A percentile compares a stretch with the other conserved stretches of the same genome.
phyloP scores from a whole-genome alignment of 2,797 vertebrate genomes.

The Squalus acanthias region DNA sequence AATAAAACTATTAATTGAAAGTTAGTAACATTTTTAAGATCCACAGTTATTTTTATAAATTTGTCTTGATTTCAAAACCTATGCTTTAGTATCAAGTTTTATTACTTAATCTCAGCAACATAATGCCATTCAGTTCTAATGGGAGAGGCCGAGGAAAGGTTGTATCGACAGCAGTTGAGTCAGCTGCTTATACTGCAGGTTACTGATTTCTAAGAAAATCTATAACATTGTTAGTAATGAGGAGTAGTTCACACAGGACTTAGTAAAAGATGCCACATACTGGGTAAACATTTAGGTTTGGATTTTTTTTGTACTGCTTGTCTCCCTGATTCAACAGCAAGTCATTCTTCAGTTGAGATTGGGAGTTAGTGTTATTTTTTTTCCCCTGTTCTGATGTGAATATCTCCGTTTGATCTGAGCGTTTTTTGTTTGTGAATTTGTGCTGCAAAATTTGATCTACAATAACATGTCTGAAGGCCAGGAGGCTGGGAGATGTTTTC shows the following conservation, averaged over 20 bases:
- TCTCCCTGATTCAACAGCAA: background rate
- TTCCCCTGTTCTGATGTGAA: background rate
- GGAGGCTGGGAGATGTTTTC: constrained; percentile 39
- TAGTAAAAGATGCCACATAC: background rate
- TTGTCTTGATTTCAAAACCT: background rate
- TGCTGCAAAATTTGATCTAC: constrained; percentile 47
- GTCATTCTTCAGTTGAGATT: background rate
- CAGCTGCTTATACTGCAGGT: background rate
- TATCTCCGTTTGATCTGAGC: constrained; percentile 44
- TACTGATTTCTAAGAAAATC: background rate
- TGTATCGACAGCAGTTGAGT: background rate
- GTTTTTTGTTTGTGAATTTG: constrained; percentile 45
- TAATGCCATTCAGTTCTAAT: background rate
- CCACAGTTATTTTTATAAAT: background rate
- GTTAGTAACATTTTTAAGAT: background rate
- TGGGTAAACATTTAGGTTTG: background rate
- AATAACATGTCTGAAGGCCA: constrained; percentile 41
- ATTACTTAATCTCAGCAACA: background rate
- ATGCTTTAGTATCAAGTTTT: too few relatives aligned
- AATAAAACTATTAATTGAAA: background rate
- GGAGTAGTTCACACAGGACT: background rate
- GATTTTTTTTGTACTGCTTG: background rate
- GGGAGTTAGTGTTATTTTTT: background rate
- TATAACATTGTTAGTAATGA: background rate
- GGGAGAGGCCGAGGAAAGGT: background rate